Conservation (phyloP, 2,888 invertebrate genomes). For the Bembecia ichneumoniformis region DNA sequence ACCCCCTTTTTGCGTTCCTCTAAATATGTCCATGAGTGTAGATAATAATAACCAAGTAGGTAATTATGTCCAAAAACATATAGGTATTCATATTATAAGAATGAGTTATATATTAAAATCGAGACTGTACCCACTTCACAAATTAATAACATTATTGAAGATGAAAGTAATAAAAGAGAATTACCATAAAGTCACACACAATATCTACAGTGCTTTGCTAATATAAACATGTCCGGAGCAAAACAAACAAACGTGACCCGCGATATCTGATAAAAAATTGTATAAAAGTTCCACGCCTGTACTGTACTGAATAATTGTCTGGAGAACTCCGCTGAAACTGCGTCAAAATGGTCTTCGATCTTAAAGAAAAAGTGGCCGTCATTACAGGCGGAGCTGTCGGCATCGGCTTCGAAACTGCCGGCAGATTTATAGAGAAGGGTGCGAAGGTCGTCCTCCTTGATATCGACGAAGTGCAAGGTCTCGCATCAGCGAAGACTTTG, state of each 20-base stretch:
- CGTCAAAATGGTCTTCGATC: not conserved
- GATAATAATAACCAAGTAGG: too few relatives aligned
- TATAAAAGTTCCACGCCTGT: not conserved
- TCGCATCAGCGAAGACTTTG: conserved; percentile 31
- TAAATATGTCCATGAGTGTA: too few relatives aligned
- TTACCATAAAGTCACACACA: not conserved
- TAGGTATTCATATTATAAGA: too few relatives aligned
- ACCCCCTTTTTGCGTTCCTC: too few relatives aligned
- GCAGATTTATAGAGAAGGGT: conserved; percentile 41
- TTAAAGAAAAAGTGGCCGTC: conserved; percentile 1
- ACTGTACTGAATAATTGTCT: not conserved
- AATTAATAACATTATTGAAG: not conserved
- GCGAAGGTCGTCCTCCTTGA: conserved; percentile 7
- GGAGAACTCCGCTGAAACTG: not conserved
- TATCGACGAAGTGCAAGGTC: conserved; percentile 31
- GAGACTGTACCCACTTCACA: not conserved
- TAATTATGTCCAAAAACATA: too few relatives aligned
- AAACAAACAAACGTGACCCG: not conserved
- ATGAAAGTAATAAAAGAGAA: not conserved
- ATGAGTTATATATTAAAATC: not conserved
- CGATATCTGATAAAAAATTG: not conserved
- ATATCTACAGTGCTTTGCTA: not conserved
- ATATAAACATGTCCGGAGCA: not conserved
- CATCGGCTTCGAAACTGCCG: conserved; percentile 43
- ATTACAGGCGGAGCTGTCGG: conserved; percentile 58